Conservation (phyloP, 2,888 invertebrate genomes). For the Anticlea derivata region DNA sequence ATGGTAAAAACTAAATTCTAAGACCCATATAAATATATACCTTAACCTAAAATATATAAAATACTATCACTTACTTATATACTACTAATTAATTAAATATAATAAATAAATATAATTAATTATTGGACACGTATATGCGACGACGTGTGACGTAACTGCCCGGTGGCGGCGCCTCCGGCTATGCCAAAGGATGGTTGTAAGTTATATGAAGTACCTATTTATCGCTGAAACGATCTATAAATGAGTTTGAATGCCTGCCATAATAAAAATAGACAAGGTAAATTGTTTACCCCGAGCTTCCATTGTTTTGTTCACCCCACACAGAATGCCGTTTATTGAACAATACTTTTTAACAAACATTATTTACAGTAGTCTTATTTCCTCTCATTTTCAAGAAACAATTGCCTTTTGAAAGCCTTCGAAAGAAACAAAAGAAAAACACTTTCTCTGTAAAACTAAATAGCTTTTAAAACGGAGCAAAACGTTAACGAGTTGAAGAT, state of each 20-base stretch:
- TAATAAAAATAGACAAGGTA: constrained; percentile 4
- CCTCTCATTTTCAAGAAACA: constrained; percentile 19
- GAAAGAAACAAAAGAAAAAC: constrained; percentile 23
- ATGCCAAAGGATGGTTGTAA: too few relatives aligned
- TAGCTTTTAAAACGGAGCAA: constrained; percentile 33
- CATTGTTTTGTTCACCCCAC: constrained; percentile 1
- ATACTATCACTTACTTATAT: too few relatives aligned
- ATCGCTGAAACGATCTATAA: not conserved
- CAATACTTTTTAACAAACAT: constrained; percentile 10
- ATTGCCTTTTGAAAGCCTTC: constrained; percentile 15
- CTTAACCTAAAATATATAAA: too few relatives aligned
- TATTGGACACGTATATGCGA: too few relatives aligned
- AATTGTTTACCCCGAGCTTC: not conserved
- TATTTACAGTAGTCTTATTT: constrained; percentile 8
- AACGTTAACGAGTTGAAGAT: constrained; percentile 43
- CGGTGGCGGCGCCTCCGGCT: too few relatives aligned
- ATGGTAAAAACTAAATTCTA: too few relatives aligned
- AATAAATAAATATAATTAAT: too few relatives aligned
- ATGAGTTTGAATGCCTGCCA: not conserved
- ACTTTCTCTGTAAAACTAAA: constrained; percentile 29
- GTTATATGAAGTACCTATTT: too few relatives aligned
- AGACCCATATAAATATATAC: too few relatives aligned
- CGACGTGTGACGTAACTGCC: too few relatives aligned
- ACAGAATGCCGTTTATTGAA: constrained; percentile 10
- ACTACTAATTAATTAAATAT: too few relatives aligned